phyloP scores from a whole-genome alignment of 2,888 invertebrate genomes.

The Lepidocyrtoides sp. region DNA sequence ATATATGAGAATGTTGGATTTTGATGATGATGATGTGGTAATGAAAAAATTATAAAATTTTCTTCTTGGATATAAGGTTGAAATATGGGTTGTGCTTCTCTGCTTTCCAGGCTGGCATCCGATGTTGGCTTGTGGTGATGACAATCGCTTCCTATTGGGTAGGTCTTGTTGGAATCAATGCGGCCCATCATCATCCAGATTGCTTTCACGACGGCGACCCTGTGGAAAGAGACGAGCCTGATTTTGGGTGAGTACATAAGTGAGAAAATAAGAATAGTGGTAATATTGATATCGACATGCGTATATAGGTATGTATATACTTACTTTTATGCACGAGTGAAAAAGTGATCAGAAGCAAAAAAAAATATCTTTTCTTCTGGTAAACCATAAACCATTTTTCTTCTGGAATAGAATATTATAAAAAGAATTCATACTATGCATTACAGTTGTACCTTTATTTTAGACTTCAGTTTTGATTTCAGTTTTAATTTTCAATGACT shows the following conservation, averaged over 20 bases:
- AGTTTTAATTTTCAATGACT: background rate
- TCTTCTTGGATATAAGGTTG: background rate
- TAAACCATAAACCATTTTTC: too few species aligned
- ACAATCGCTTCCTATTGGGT: constrained; percentile 86
- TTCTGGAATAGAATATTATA: too few species aligned
- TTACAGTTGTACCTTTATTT: too few species aligned
- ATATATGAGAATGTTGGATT: background rate
- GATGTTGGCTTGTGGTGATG: constrained; percentile 82
- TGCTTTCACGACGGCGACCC: constrained; percentile 86
- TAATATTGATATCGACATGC: too few species aligned
- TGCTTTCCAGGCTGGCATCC: constrained; percentile 68
- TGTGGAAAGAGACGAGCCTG: constrained; percentile 83
- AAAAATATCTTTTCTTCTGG: too few species aligned
- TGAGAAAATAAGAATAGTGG: background rate
- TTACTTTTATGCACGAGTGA: too few species aligned
- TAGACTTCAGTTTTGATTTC: too few species aligned
- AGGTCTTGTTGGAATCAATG: constrained; percentile 90
- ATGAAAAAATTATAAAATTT: constrained; percentile 30
- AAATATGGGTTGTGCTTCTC: background rate
- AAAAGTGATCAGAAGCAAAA: too few species aligned
- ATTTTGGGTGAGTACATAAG: constrained; percentile 85
- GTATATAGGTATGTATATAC: too few species aligned
- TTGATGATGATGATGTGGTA: background rate
- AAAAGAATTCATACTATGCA: too few species aligned
- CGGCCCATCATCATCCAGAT: constrained; percentile 91